Evolutionary conservation across 2,888 invertebrate genomes (phyloP).

Genomic region (Tipula vernalis): DNA sequence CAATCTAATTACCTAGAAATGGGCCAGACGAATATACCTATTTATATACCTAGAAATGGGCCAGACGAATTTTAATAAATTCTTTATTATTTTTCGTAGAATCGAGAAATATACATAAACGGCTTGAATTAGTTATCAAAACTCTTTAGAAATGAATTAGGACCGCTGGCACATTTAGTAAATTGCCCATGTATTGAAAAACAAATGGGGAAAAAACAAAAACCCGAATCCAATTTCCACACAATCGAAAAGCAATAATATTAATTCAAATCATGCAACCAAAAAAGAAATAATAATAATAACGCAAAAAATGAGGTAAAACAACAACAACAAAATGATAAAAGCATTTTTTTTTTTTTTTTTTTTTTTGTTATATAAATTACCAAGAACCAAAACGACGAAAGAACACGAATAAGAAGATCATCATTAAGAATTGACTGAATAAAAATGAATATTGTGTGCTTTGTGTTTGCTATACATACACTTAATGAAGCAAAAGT

Average conservation of each 20-base stretch:
- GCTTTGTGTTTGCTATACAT: not conserved
- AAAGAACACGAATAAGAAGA: not conserved
- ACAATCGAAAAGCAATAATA: not conserved
- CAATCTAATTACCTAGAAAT: no score
- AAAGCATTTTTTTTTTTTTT: not conserved
- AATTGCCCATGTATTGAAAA: no score
- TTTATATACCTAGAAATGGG: no score
- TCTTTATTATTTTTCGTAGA: no score
- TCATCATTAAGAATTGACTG: not conserved
- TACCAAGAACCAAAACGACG: not conserved
- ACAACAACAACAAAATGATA: not conserved
- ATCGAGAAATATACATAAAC: no score
- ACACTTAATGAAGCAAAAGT: not conserved
- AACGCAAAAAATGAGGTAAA: not conserved
- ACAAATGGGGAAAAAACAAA: not conserved
- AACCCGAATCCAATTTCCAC: not conserved
- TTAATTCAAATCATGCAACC: not conserved
- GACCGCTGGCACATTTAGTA: no score
- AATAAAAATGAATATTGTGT: not conserved
- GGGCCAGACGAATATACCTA: no score
- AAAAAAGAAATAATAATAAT: not conserved
- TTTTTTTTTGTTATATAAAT: not conserved
- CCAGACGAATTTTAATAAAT: no score
- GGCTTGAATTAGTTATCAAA: no score
- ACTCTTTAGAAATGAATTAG: no score